Conservation (phyloP, 2,797 vertebrate genomes). For the Melanotaenia parkinsoni region DNA sequence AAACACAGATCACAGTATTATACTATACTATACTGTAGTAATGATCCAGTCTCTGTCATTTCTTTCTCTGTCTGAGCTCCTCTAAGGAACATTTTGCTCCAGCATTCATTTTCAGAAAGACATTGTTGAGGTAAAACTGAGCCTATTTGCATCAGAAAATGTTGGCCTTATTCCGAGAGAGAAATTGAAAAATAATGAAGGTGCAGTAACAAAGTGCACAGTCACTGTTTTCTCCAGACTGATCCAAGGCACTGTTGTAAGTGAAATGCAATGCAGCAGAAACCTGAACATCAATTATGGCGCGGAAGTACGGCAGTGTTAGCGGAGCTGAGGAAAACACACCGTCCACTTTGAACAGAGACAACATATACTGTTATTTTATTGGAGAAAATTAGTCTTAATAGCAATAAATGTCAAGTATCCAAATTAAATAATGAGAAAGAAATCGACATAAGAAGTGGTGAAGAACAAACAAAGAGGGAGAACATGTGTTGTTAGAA, state of each 20-base stretch:
- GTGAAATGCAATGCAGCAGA: conserved; percentile 67
- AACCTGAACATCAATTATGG: conserved; percentile 65
- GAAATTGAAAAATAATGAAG: conserved; percentile 53
- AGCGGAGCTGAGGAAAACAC: conserved; percentile 35
- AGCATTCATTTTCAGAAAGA: neutral
- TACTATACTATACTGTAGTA: neutral
- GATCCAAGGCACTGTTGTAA: conserved; percentile 53
- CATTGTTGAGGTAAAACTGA: conserved; percentile 10
- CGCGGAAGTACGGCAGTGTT: conserved; percentile 41
- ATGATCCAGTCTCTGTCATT: neutral
- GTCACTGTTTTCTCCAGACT: conserved; percentile 50
- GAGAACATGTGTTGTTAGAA: too few species aligned
- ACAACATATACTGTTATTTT: neutral
- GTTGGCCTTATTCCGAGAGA: conserved; percentile 30
- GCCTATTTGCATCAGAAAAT: conserved; percentile 25
- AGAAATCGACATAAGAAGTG: conserved; percentile 47
- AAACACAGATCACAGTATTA: neutral
- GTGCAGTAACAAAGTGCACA: conserved; percentile 54
- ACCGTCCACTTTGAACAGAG: conserved; percentile 25
- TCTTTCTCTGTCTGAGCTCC: neutral
- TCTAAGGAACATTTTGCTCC: neutral
- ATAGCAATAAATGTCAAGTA: neutral
- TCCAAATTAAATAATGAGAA: neutral
- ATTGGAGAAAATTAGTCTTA: neutral
- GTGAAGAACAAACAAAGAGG: conserved; percentile 5